These are phyloP conservation scores for Carcharodon carcharias DNA, from an alignment of 2,797 vertebrate species.

Conservation along the genomic window DNA sequence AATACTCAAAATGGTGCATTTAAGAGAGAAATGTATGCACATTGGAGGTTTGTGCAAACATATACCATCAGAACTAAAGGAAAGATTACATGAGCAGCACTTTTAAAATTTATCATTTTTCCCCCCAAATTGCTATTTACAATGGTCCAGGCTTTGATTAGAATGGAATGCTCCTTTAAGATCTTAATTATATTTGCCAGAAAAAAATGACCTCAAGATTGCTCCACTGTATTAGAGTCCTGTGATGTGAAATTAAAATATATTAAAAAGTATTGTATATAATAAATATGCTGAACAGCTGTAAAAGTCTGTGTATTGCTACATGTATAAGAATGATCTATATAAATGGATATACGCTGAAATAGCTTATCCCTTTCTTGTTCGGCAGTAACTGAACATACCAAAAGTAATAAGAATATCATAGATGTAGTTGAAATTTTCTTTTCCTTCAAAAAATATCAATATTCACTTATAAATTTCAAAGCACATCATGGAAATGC, in stretches of 20 bases:
- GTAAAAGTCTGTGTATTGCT: conserved; percentile 33
- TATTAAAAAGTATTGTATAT: conserved; percentile 36
- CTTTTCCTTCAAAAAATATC: conserved; percentile 37
- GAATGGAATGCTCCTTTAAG: conserved; percentile 11
- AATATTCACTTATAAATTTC: conserved; percentile 35
- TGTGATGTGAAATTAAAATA: conserved; percentile 31
- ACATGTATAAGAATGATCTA: conserved; percentile 30
- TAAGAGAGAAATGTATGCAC: not conserved
- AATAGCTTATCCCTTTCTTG: conserved; percentile 23
- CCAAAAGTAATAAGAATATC: conserved; percentile 14
- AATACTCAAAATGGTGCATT: not conserved
- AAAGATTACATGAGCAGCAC: not conserved
- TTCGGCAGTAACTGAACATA: conserved; percentile 32
- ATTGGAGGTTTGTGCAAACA: not conserved
- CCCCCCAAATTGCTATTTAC: not conserved
- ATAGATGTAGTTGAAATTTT: conserved; percentile 17
- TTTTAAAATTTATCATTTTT: not conserved
- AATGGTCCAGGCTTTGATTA: not conserved
- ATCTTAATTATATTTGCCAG: not conserved
- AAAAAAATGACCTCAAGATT: conserved; percentile 25
- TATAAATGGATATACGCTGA: conserved; percentile 33
- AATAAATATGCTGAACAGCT: conserved; percentile 26
- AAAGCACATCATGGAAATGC: conserved; percentile 35
- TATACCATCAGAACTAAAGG: conserved; percentile 15
- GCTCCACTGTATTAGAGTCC: conserved; percentile 34